Evolutionary conservation across 1,140 invertebrate species (phyloP).

Genomic region (Drosophila nebulosa): DNA sequence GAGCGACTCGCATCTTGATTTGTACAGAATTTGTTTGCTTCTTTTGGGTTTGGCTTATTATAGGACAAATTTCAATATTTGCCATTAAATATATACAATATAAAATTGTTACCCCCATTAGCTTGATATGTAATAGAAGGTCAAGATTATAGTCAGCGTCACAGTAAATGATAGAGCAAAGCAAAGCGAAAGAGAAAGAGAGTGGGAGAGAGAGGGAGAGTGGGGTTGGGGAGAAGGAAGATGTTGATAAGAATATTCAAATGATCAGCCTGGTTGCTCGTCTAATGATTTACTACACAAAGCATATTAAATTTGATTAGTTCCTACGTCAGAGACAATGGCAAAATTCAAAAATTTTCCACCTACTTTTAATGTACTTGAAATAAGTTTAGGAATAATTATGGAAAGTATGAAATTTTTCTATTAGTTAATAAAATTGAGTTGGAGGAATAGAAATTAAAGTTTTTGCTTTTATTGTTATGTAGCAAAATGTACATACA

Average conservation of each 20-base stretch:
- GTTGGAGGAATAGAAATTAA: too few species aligned
- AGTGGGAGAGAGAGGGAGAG: too few species aligned
- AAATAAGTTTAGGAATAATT: too few species aligned
- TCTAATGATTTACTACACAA: neutral
- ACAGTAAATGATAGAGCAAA: neutral
- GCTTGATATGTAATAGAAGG: neutral
- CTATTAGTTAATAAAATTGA: too few species aligned
- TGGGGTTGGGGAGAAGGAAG: too few species aligned
- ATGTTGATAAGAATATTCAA: neutral
- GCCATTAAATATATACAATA: too few species aligned
- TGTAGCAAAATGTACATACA: neutral
- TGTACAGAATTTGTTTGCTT: neutral
- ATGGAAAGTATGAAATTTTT: too few species aligned
- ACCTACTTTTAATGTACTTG: neutral
- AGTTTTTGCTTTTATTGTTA: neutral
- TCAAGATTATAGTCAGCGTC: neutral
- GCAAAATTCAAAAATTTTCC: neutral
- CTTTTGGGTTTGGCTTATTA: neutral
- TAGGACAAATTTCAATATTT: neutral
- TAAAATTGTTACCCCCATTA: too few species aligned
- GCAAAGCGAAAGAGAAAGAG: neutral
- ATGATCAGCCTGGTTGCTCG: neutral
- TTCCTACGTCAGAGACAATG: neutral
- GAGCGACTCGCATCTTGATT: too few species aligned
- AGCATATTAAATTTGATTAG: neutral